Base-by-base conservation (phyloP, 2,113 vertebrate genomes). In the Bostrychus sinensis region DNA sequence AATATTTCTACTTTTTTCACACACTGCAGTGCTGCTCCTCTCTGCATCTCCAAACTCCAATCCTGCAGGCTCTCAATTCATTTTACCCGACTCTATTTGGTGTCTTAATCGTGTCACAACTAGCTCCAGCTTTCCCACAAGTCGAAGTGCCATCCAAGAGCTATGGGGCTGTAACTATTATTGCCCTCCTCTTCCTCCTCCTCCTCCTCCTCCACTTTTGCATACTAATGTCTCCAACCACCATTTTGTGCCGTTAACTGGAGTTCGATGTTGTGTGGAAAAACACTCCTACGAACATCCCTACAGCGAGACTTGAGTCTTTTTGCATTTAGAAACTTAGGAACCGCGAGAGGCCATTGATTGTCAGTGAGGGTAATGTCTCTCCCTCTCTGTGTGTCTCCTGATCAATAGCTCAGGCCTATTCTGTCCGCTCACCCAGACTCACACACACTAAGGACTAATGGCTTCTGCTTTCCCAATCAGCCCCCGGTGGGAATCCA, bases 371-470 rank as follows among this genome's bases (percentile, higher is more conserved):
- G 70, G 67, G 72, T 76, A 77, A 73, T 54, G 46, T 76, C 64
- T 55, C 72, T 57, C 54, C 59, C 20, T 45, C 20, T 41, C 66
- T 54, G 63, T 67, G 32, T 60, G 61, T 64, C 41, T 43, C 28
- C 42, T 78, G 66, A 85, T 88, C 86, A 78, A 83, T 86, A 80
- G 48, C 70, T 75, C 54, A 23, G 53, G 56, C 58, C 62, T 36
- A 38, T 78, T 82, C 66, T 62, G 62, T 79, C 62, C 80, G 62
- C 0, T 0, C 23, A 66, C 39, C 23, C 12, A 65, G 53, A 68
- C 37, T 64, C 65, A 34, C 26, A 60, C n/a, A n/a, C 50, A 66
- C 48, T 7, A 61, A 76, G 73, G 79, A 78, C 75, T 78, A 80
- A 88, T 76, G 41, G 56, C 56, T 46, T 82, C 62, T 39, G 66